A percentile compares a stretch with the other conserved stretches of the same genome.
Evolutionary conservation across 1,140 invertebrate species (phyloP).

Genomic region (Ridgeia piscesae): DNA sequence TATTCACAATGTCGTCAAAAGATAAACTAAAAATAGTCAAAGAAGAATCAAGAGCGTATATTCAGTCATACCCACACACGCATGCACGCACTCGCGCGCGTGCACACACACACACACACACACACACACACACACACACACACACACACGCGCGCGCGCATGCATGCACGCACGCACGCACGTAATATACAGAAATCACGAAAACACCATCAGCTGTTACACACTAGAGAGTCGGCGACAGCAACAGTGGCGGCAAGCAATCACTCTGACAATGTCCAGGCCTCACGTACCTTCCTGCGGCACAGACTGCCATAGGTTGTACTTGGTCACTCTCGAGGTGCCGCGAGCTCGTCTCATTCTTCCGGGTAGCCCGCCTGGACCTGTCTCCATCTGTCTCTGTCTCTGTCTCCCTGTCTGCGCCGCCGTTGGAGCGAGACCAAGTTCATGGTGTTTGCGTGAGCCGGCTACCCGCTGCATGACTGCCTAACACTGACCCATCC

Average conservation of each 20-base stretch:
- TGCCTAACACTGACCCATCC: not conserved
- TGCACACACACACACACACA: no score
- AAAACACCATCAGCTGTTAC: not conserved
- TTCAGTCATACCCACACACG: no score
- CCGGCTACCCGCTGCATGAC: no score
- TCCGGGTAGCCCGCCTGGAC: not conserved
- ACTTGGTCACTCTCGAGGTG: not conserved
- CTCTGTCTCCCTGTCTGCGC: not conserved
- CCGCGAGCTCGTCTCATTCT: not conserved
- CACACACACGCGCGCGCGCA: no score
- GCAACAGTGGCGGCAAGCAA: not conserved
- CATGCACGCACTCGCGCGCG: no score
- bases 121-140: no score
- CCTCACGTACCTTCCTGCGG: not conserved
- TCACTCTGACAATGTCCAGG: not conserved
- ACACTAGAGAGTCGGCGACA: not conserved
- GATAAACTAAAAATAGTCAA: no score
- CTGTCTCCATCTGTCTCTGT: not conserved
- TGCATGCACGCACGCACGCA: not conserved
- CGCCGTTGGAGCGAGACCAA: not conserved
- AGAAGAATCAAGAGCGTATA: no score
- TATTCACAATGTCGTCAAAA: no score
- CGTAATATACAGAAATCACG: not conserved
- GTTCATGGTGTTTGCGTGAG: no score
- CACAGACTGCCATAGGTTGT: not conserved